These are phyloP conservation scores for Xanthorhoe designata DNA, from an alignment of 2,888 invertebrate genomes.

Conservation along the genomic window DNA sequence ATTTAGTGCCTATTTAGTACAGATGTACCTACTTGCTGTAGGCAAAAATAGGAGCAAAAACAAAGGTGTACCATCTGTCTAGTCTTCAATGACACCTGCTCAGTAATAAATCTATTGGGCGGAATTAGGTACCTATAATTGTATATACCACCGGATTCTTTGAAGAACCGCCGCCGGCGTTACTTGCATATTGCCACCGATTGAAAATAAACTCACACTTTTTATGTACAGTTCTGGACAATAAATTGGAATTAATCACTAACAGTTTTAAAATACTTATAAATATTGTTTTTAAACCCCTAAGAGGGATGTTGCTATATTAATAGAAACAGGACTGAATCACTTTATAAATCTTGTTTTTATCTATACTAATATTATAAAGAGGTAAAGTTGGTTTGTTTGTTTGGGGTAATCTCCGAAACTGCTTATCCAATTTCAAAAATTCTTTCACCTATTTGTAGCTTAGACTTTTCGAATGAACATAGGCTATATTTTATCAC, in stretches of 20 bases:
- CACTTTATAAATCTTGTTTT: not conserved
- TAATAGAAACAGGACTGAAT: not conserved
- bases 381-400: no score
- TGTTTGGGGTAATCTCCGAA: no score
- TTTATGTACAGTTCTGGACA: conserved; percentile 42
- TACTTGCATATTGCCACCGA: conserved; percentile 40
- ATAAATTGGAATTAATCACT: not conserved
- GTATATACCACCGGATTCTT: conserved; percentile 22
- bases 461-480: no score
- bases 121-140: conserved; percentile 18
- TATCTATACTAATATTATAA: no score
- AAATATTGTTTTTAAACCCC: no score
- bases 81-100: conserved; percentile 28
- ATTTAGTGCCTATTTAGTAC: conserved; percentile 4
- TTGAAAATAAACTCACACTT: conserved; percentile 49
- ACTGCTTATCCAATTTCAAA: no score
- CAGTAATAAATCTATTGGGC: conserved; percentile 28
- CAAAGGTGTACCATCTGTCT: conserved; percentile 6
- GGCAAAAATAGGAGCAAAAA: conserved; percentile 14
- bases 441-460: no score
- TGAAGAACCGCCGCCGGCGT: conserved; percentile 43
- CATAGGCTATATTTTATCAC: no score
- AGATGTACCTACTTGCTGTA: conserved; percentile 6
- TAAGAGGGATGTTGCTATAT: no score
- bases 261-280: no score